Evolutionary conservation across 1,140 invertebrate genomes (phyloP), one percentile per base, ranked within the genome.

Genomic region (Carcinoscorpius rotundicauda): DNA sequence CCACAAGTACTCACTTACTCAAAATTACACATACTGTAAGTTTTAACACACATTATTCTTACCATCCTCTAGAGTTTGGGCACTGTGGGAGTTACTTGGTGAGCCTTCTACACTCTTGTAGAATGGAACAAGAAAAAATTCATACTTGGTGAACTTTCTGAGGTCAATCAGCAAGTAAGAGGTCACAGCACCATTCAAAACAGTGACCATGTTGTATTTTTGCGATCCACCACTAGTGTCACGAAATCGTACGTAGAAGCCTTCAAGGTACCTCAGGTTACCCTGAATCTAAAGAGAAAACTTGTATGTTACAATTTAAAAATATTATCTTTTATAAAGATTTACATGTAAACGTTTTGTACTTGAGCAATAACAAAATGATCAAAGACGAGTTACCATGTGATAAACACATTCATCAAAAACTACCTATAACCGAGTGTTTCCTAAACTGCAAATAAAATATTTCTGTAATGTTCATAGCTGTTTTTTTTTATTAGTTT

Each of bases 191-290:
- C 71, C 72, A 58, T 75, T 76, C 57, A 75, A 71, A 5, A 80
- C 75, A 48, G 80, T 81, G 6, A 81, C 74, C 68, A 75, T 87
- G 74, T 84, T 85, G 72, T 88, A 90, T 52, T 81, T 82, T 53
- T 78, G 77, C 8, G 68, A 67, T 3, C 77, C 73, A 11, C 70
- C 70, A 49, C 68, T 70, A 60, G 88, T 79, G 72, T 91, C 86
- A 65, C 91, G 85, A 76, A 93, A 98, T 66, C 93, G 85, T 60
- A 98, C 88, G 74, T 96, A 94, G 29, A 95, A 86, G 6, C 94
- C 94, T 80, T 97, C 89, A 1, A 95, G 77, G 61, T 76, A 73
- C 6, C 77, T 71, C 52, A 75, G 70, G 52, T 75, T 71, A 63
- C 76, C 71, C 56, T 72, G 62, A 11, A 78, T 71, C 76, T 78